Base-by-base conservation (phyloP, 2,797 vertebrate genomes). In the Bufotes viridis region DNA sequence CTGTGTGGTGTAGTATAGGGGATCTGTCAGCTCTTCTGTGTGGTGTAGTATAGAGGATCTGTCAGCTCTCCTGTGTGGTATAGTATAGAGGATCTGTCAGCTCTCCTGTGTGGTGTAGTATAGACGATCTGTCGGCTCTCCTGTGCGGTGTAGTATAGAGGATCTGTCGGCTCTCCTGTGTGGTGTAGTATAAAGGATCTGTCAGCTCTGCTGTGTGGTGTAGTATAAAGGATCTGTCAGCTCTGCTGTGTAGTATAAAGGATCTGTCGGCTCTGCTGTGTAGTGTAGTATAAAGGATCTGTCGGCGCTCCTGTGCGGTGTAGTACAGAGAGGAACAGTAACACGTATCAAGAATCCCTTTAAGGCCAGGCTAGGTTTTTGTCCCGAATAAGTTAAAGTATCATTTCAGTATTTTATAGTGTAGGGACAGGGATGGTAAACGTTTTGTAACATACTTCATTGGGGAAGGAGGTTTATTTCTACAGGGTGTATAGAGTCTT, bases 91-190 rank as follows among this genome's bases (percentile, higher is more conserved):
- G 11, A 7, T 26, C 11, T n/a, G 61, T n/a, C 61, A 2, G 4
- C 20, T n/a, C 61, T 63, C 61, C 63, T 67, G 63, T 67, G n/a
- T 13, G 63, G 63, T 67, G 63, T 67, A 67, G 63, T 67, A 67
- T 67, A 67, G 22, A 67, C n/a, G 22, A 24, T 9, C 60, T 22
- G 5, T 63, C 60, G 0, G 18, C 60, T 22, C 60, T 63, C n/a
- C 63, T 12, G 63, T 67, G 11, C 0, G 42, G 42, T 42, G 63
- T 15, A 17, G 63, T 67, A 24, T 67, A 24, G n/a, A 67, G n/a
- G n/a, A 67, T 11, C 63, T 67, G 1, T 24, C 22, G 0, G 10
- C n/a, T 24, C 63, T 67, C n/a, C 63, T 67, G 11, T 67, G 63
- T 10, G 58, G 58, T 60, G 58, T 60, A 60, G 58, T 60, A 60